Conservation (phyloP, 2,797 vertebrate genomes). For the Hoplostethus atlanticus region DNA sequence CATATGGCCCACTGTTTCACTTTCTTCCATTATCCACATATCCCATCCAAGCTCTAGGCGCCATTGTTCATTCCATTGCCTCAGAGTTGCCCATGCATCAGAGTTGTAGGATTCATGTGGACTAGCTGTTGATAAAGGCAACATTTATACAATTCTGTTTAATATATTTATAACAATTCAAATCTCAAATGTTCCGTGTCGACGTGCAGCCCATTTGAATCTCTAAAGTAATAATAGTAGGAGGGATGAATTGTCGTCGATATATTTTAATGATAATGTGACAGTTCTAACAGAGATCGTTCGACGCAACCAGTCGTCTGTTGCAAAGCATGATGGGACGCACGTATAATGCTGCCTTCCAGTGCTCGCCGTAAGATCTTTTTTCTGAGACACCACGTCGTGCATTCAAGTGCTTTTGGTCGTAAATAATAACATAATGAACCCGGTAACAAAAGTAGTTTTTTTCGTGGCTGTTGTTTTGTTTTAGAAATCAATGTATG, state of each 20-base stretch:
- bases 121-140: neutral
- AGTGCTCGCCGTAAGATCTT: neutral
- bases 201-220: neutral
- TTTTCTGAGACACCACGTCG: neutral
- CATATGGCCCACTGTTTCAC: neutral
- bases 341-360: constrained; percentile 61
- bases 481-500: neutral
- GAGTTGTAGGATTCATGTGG: neutral
- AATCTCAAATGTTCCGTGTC: neutral
- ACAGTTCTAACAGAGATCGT: constrained; percentile 15
- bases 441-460: too few species aligned
- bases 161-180: neutral
- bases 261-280: too few species aligned
- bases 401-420: too few species aligned
- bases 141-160: neutral
- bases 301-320: constrained; percentile 25
- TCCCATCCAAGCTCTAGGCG: neutral
- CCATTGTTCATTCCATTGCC: neutral
- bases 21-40: constrained; percentile 1
- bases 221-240: neutral
- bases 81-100: neutral
- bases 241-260: neutral
- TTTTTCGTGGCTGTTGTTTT: too few species aligned
- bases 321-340: constrained; percentile 78
- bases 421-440: too few species aligned